Evolutionary conservation across 2,113 vertebrate genomes (phyloP), one percentile per base, ranked within the genome.

Genomic region (Ascaphus truei): DNA sequence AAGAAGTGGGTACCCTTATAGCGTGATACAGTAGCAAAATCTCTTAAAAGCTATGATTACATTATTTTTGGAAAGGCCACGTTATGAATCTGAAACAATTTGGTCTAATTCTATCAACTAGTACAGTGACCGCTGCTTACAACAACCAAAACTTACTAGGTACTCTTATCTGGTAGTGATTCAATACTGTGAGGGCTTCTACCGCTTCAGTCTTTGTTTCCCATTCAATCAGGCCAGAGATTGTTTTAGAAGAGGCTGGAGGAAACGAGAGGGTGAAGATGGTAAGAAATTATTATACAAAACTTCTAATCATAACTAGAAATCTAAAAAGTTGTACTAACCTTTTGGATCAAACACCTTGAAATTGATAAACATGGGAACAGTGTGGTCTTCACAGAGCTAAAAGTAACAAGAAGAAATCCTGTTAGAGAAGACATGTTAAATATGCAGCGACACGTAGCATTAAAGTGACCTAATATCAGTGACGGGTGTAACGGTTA

Each of bases 131-230:
- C n/a, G n/a, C n/a, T n/a, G n/a, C n/a, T n/a, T n/a, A n/a, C n/a
- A n/a, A n/a, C n/a, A n/a, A n/a, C n/a, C n/a, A n/a, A 16, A 2
- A 85, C 95, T 95, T 84, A 98, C 96, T 96, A 72, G 95, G 94
- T 77, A 98, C 95, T 88, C 94, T 89, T 81, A 98, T 98, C 92
- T 98, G 95, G 84, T 95, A 95, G 81, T 98, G 95, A 86, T 98
- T 98, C 67, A 98, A 92, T 18, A 96, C 93, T 23, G 96, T 96
- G 12, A 98, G 91, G 57, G 94, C 95, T 87, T 98, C 95, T 61
- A 98, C 93, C 6, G 96, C 96, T 71, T 96, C 92, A 1, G 94
- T 96, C 86, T 97, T 98, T 62, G 92, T 94, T 79, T 98, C 92
- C 86, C 96, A 98, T 75, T 98, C 96, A 81, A 98, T 77, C 4